These are phyloP conservation scores for Gadus chalcogrammus DNA, from an alignment of 2,113 vertebrate genomes.

Conservation along the genomic window DNA sequence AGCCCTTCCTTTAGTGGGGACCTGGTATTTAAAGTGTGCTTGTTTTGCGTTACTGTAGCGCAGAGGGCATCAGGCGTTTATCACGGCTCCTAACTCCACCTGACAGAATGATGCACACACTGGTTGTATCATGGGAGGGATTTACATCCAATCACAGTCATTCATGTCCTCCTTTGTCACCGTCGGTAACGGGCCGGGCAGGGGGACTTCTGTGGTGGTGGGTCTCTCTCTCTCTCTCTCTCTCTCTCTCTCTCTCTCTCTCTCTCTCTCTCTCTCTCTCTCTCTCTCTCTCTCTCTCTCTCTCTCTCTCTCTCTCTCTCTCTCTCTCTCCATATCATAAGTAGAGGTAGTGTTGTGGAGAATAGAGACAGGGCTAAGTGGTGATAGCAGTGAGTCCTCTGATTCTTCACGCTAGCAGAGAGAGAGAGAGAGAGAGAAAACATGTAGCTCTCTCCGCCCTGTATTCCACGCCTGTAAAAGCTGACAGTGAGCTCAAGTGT, in stretches of 20 bases:
- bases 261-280: too few species aligned
- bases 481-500: conserved; percentile 2
- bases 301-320: too few species aligned
- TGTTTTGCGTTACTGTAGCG: conserved; percentile 22
- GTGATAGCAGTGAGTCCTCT: too few species aligned
- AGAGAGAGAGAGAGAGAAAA: neutral
- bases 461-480: too few species aligned
- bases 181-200: conserved; percentile 35
- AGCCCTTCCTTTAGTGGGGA: too few species aligned
- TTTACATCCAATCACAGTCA: conserved; percentile 57
- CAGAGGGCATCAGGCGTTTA: conserved; percentile 42
- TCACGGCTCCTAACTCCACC: conserved; percentile 39
- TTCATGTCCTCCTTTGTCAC: conserved; percentile 43
- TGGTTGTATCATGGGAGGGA: conserved; percentile 44
- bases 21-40: neutral
- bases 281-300: too few species aligned
- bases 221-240: too few species aligned
- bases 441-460: too few species aligned
- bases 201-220: conserved; percentile 8
- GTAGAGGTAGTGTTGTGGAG: too few species aligned
- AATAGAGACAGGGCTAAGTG: too few species aligned
- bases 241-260: too few species aligned
- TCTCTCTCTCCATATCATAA: too few species aligned
- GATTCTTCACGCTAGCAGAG: neutral
- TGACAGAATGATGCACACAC: conserved; percentile 43